Conservation (phyloP, 30 jellyfish, hydroid and myxozoan species). For the Cassiopea andromeda region DNA sequence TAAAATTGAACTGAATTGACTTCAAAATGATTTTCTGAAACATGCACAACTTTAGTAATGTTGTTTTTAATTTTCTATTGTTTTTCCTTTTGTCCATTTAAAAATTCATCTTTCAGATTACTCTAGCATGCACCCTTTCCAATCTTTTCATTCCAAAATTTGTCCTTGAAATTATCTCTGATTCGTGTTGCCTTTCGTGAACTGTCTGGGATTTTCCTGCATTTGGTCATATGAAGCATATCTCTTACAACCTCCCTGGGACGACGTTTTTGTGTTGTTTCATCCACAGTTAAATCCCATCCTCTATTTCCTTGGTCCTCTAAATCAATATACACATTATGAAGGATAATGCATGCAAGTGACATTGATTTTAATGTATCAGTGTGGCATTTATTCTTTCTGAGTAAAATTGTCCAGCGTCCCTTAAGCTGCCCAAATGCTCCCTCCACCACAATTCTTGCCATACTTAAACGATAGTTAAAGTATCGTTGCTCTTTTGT, state of each 20-base stretch:
- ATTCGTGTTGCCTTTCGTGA: constrained; percentile 36
- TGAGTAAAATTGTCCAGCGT: constrained; percentile 42
- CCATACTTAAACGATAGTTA: constrained; percentile 54
- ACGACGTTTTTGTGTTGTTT: constrained; percentile 21
- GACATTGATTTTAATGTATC: constrained; percentile 33
- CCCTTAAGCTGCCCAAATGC: constrained; percentile 82
- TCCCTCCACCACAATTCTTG: constrained; percentile 64
- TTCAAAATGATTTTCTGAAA: too few species aligned
- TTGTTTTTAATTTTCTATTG: not conserved
- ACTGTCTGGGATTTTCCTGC: constrained; percentile 35
- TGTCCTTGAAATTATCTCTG: constrained; percentile 36
- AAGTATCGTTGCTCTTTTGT: constrained; percentile 49
- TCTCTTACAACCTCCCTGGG: constrained; percentile 56
- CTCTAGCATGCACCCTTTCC: constrained; percentile 14
- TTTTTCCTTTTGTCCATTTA: not conserved
- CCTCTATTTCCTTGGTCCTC: constrained; percentile 55
- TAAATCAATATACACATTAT: constrained; percentile 53
- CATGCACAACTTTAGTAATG: not conserved
- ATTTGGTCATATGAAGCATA: constrained; percentile 54
- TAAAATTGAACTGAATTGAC: too few species aligned
- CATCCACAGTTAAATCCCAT: constrained; percentile 53
- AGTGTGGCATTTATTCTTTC: constrained; percentile 33
- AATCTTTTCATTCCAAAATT: constrained; percentile 50
- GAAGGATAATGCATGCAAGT: constrained; percentile 65
- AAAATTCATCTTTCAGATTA: not conserved